Conservation (phyloP, 1,140 invertebrate genomes). For the Hyles vespertilio region DNA sequence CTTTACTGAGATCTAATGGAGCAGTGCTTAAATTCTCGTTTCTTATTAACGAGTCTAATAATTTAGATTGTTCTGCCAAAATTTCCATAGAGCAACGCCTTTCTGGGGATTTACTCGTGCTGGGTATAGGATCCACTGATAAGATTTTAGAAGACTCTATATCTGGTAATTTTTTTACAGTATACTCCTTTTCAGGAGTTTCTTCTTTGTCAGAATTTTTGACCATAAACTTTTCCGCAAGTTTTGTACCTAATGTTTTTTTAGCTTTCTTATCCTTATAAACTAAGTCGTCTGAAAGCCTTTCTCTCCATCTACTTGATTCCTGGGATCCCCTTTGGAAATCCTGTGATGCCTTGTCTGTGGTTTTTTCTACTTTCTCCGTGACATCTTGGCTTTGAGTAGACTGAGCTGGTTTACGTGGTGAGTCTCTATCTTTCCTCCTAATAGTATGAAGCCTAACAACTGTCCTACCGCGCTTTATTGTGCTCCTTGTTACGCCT, state of each 20-base stretch:
- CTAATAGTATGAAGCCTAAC: conserved; percentile 82
- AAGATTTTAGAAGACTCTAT: conserved; percentile 18
- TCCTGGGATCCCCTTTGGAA: conserved; percentile 30
- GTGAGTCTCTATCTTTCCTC: conserved; percentile 75
- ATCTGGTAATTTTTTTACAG: conserved; percentile 16
- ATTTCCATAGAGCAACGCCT: conserved; percentile 73
- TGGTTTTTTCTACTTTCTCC: neutral
- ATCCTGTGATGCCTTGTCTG: conserved; percentile 14
- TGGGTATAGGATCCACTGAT: conserved; percentile 11
- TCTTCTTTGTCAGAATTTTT: conserved; percentile 75
- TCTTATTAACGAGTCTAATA: conserved; percentile 73
- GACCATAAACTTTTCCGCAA: conserved; percentile 86
- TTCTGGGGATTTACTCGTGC: conserved; percentile 50
- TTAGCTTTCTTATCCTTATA: conserved; percentile 71
- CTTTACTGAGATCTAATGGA: conserved; percentile 67
- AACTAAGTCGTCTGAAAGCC: conserved; percentile 76
- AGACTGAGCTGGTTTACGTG: conserved; percentile 40
- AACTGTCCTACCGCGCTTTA: conserved; percentile 82
- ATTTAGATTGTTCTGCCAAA: conserved; percentile 70
- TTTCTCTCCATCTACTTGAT: conserved; percentile 76
- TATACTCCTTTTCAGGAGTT: conserved; percentile 19
- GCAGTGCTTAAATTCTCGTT: conserved; percentile 72
- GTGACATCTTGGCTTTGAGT: neutral
- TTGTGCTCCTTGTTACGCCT: conserved; percentile 72
- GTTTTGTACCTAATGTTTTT: conserved; percentile 82